A percentile compares a stretch with the other conserved stretches of the same genome.
These are phyloP conservation scores for Aphis craccivora DNA, from an alignment of 1,140 invertebrate genomes.

Conservation along the genomic window DNA sequence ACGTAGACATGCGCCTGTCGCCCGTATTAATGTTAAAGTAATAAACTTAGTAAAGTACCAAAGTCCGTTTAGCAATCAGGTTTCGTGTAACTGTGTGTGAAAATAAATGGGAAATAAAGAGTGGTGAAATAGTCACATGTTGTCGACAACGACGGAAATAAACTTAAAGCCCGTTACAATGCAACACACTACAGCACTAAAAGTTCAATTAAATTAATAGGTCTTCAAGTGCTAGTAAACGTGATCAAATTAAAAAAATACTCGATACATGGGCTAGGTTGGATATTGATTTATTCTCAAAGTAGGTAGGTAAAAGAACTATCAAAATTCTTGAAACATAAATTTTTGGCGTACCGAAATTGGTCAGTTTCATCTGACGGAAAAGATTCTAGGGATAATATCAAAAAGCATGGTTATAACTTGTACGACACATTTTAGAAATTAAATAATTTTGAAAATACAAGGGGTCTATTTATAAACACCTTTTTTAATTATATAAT, in stretches of 20 bases:
- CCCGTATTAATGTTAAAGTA: no score
- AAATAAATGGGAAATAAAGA: neutral
- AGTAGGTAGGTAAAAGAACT: neutral
- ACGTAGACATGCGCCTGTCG: no score
- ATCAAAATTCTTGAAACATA: neutral
- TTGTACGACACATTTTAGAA: neutral
- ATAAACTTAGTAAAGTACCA: neutral
- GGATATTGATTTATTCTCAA: neutral
- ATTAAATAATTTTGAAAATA: no score
- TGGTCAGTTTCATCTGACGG: neutral
- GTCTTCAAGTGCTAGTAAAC: neutral
- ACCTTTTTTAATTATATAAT: no score
- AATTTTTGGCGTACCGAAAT: neutral
- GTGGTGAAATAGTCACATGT: neutral
- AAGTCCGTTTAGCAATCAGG: neutral
- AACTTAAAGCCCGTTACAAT: neutral
- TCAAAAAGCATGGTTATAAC: neutral
- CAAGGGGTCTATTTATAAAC: no score
- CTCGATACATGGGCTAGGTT: neutral
- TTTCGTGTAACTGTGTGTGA: no score
- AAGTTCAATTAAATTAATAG: neutral
- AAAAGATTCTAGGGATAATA: neutral
- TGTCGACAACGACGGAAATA: neutral
- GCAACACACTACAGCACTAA: neutral
- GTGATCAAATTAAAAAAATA: neutral